A percentile compares a stretch with the other conserved stretches of the same genome.
phyloP scores from a whole-genome alignment of 2,888 invertebrate species.

The Andrena hattorfiana region DNA sequence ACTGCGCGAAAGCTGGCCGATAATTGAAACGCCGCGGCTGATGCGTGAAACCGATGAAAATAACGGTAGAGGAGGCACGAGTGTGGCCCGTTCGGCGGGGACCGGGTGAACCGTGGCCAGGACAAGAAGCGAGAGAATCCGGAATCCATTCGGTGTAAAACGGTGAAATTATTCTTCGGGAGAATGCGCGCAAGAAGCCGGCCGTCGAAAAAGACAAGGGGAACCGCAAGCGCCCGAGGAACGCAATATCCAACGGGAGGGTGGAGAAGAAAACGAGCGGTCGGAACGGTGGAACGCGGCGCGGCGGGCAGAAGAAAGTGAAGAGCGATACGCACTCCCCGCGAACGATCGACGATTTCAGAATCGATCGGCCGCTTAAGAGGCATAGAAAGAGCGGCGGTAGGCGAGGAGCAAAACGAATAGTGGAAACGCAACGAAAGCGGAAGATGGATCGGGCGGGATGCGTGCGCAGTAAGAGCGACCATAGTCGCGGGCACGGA shows the following conservation, averaged over 20 bases:
- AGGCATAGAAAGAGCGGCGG: neutral
- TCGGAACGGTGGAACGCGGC: neutral
- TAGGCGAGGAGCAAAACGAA: neutral
- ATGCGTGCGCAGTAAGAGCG: constrained; percentile 29
- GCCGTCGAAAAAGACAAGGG: constrained; percentile 20
- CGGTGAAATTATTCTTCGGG: constrained; percentile 19
- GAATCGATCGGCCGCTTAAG: neutral
- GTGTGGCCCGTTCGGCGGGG: neutral
- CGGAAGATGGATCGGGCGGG: constrained; percentile 15
- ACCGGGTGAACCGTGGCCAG: neutral
- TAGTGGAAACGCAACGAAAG: constrained; percentile 6
- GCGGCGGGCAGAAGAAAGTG: neutral
- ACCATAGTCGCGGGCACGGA: constrained; percentile 31
- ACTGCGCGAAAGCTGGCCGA: neutral
- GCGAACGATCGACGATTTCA: constrained; percentile 22
- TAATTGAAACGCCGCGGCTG: constrained; percentile 2
- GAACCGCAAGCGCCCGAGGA: constrained; percentile 35
- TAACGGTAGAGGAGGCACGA: neutral
- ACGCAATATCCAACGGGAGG: constrained; percentile 28
- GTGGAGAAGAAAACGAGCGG: constrained; percentile 9
- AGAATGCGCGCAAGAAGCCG: constrained; percentile 43
- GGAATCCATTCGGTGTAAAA: constrained; percentile 22
- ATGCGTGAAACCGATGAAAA: neutral
- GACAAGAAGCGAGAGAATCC: constrained; percentile 9
- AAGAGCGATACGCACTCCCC: neutral